Conservation (phyloP, 2,797 vertebrate genomes). For the Artibeus jamaicensis region DNA sequence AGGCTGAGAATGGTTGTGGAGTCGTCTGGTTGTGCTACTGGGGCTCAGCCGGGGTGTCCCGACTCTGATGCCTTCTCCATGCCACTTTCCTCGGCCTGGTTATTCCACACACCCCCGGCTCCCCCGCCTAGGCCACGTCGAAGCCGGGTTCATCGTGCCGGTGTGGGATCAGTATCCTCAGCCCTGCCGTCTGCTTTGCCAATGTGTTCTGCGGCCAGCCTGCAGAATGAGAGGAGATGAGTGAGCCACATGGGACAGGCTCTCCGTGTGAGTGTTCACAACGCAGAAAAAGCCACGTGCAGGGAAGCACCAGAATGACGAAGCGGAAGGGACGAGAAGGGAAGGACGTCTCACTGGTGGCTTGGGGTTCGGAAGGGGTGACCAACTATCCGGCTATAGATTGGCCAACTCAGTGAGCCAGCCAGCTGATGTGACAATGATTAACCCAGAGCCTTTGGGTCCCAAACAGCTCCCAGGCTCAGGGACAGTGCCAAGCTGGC, state of each 20-base stretch:
- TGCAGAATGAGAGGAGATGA: not conserved
- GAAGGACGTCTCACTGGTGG: not conserved
- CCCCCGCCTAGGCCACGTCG: not conserved
- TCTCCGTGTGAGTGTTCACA: not conserved
- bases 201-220: not conserved
- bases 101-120: not conserved
- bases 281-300: not conserved
- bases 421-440: not conserved
- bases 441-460: not conserved
- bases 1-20: not conserved
- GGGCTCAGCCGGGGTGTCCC: not conserved
- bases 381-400: too few species aligned
- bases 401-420: not conserved
- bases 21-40: rapidly evolving
- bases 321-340: not conserved
- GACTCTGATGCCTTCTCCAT: not conserved
- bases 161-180: not conserved
- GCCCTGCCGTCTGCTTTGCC: not conserved
- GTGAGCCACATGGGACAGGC: not conserved
- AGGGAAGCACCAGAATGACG: rapidly evolving
- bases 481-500: rapidly evolving
- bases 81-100: not conserved
- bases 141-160: not conserved
- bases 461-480: not conserved
- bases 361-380: not conserved